phyloP scores from a whole-genome alignment of 2,888 invertebrate genomes.

The Cheiracanthium punctorium region DNA sequence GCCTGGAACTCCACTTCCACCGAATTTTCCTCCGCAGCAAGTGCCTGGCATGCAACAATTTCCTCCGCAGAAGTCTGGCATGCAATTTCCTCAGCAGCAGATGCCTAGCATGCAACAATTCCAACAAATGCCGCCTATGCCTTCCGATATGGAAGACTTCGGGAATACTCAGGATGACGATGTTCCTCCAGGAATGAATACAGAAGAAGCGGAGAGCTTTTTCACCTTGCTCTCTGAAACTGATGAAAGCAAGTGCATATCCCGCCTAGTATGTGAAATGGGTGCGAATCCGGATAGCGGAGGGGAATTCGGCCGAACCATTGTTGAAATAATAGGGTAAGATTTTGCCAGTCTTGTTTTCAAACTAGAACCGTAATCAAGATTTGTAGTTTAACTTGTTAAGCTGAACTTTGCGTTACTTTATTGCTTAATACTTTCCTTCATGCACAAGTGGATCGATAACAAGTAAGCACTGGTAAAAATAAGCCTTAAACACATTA shows the following conservation, averaged over 20 bases:
- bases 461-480: too few relatives aligned
- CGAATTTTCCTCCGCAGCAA: background rate
- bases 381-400: too few relatives aligned
- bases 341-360: too few relatives aligned
- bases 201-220: slow-evolving; percentile 60
- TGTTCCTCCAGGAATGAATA: slow-evolving; percentile 29
- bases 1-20: background rate
- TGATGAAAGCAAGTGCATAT: slow-evolving; percentile 61
- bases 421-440: too few relatives aligned
- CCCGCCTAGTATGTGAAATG: slow-evolving; percentile 62
- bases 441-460: too few relatives aligned
- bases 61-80: background rate
- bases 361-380: too few relatives aligned
- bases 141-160: background rate
- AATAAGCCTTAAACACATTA: too few relatives aligned
- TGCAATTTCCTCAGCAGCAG: background rate
- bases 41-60: background rate
- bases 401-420: too few relatives aligned
- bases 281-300: slow-evolving; percentile 48
- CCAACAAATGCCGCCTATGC: background rate
- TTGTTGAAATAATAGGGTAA: slow-evolving; percentile 60
- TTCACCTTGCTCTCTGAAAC: slow-evolving; percentile 58
- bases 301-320: slow-evolving; percentile 49
- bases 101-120: background rate
- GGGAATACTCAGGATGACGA: background rate